phyloP scores from a whole-genome alignment of 2,797 vertebrate species.

The Phoeniculus purpureus region DNA sequence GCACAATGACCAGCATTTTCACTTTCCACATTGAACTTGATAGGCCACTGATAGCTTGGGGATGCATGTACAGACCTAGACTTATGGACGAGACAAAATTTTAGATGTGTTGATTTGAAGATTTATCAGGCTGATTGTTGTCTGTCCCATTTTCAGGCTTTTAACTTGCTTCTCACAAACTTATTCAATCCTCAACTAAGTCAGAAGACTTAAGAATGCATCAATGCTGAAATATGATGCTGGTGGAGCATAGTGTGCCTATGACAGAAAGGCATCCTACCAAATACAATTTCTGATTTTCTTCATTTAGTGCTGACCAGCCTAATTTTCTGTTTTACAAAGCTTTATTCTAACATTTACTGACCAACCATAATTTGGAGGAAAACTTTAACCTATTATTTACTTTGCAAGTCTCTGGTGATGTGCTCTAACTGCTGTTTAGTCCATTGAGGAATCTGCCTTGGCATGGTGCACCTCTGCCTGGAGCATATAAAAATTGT shows the following conservation, averaged over 20 bases:
- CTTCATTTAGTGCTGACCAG: neutral
- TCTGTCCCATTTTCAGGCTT: neutral
- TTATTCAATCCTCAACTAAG: neutral
- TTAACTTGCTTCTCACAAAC: neutral
- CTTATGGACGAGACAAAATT: neutral
- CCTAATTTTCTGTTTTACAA: neutral
- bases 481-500: neutral
- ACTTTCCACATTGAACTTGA: neutral
- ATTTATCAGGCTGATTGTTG: neutral
- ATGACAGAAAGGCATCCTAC: neutral
- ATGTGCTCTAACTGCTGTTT: neutral
- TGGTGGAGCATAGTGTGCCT: neutral
- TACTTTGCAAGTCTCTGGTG: fast-evolving
- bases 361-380: neutral
- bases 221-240: neutral
- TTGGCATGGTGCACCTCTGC: neutral
- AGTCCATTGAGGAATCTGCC: neutral
- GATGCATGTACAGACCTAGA: neutral
- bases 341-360: neutral
- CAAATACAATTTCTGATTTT: neutral
- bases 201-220: neutral
- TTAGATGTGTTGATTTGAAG: fast-evolving
- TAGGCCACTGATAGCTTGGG: neutral
- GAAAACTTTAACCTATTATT: neutral
- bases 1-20: neutral